Evolutionary conservation across 64 coral and sea anemone genomes (phyloP).

Genomic region (Stichodactyla mertensii): DNA sequence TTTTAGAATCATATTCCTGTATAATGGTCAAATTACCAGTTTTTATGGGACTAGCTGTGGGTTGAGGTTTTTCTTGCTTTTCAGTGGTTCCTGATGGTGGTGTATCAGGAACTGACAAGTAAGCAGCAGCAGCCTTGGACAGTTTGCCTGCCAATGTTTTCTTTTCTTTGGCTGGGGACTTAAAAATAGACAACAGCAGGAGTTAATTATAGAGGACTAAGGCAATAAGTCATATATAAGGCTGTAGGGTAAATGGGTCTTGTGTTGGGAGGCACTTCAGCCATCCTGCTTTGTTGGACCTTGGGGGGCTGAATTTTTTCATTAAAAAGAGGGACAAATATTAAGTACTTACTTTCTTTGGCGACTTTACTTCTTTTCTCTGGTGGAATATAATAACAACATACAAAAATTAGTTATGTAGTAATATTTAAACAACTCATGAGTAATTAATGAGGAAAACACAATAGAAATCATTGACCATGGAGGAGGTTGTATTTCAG

Average conservation of each 20-base stretch:
- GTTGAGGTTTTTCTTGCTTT: not conserved
- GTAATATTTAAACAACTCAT: no score
- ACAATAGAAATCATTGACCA: no score
- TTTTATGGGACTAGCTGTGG: conserved; percentile 50
- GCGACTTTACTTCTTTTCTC: conserved; percentile 22
- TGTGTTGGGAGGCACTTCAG: no score
- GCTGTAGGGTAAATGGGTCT: no score
- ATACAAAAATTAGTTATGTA: not conserved
- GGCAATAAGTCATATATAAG: not conserved
- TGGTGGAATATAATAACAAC: not conserved
- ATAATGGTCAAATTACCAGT: not conserved
- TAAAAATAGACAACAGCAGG: not conserved
- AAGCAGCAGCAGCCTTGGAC: conserved; percentile 46
- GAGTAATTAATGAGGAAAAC: no score
- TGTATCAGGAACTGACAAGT: conserved; percentile 33
- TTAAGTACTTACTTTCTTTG: not conserved
- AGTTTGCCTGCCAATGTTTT: conserved; percentile 39
- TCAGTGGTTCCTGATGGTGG: not conserved
- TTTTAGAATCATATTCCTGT: no score
- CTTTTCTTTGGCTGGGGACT: conserved; percentile 35
- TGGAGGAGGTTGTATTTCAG: no score
- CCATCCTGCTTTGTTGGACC: no score
- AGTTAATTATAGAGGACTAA: not conserved
- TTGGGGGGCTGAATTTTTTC: no score
- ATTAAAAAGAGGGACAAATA: no score